Evolutionary conservation across 30 jellyfish, hydroid and myxozoan species (phyloP).

Genomic region (Chironex yamaguchii): DNA sequence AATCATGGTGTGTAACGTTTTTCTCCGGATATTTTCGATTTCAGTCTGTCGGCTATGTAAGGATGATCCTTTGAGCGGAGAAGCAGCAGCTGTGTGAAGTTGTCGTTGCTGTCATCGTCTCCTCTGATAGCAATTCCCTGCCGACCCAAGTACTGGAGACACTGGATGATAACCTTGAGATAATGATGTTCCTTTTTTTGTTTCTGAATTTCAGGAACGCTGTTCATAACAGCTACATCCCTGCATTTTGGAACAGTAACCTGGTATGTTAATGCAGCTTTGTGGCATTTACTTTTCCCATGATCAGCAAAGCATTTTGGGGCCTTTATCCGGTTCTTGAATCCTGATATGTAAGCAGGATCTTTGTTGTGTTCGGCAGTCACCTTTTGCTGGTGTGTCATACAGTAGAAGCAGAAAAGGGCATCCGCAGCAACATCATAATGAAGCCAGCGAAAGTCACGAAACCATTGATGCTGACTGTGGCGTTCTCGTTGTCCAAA

Average conservation of each 20-base stretch:
- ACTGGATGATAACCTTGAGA: slow-evolving; percentile 32
- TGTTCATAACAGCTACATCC: slow-evolving; percentile 17
- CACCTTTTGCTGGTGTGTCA: slow-evolving; percentile 4
- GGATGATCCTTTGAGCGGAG: slow-evolving; percentile 29
- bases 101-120: slow-evolving; percentile 3
- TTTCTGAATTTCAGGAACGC: not conserved
- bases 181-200: slow-evolving; percentile 19
- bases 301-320: slow-evolving; percentile 26
- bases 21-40: slow-evolving; percentile 47
- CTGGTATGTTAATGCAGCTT: slow-evolving; percentile 37
- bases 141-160: slow-evolving; percentile 38
- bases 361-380: slow-evolving; percentile 58
- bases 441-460: too few relatives aligned
- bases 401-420: slow-evolving; percentile 22
- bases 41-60: not conserved
- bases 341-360: slow-evolving; percentile 52
- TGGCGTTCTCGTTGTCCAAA: too few relatives aligned
- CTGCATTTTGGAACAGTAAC: slow-evolving; percentile 20
- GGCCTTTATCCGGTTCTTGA: slow-evolving; percentile 49
- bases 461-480: too few relatives aligned
- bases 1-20: slow-evolving; percentile 27
- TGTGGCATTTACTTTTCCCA: slow-evolving; percentile 45
- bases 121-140: slow-evolving; percentile 63
- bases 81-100: slow-evolving; percentile 13
- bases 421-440: too few relatives aligned